These are phyloP conservation scores for Mormyrus lacerda DNA, from an alignment of 2,113 vertebrate species.

Conservation along the genomic window DNA sequence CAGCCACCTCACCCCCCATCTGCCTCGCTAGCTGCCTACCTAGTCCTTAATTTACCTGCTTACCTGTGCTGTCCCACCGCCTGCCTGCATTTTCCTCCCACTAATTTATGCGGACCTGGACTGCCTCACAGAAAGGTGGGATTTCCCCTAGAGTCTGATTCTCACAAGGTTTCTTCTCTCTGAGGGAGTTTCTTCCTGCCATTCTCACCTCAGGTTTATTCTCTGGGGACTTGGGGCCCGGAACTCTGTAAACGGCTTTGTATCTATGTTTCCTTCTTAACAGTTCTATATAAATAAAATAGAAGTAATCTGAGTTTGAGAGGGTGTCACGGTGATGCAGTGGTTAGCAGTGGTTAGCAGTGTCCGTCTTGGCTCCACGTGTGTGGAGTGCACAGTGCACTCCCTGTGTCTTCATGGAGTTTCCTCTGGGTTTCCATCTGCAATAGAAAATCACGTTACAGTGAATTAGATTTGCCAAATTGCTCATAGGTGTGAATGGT, in stretches of 20 bases:
- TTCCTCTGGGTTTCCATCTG: neutral
- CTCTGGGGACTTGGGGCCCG: neutral
- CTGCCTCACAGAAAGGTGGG: neutral
- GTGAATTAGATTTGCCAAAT: neutral
- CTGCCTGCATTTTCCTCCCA: neutral
- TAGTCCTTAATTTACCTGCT: neutral
- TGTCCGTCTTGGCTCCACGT: neutral
- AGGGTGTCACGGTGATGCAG: neutral
- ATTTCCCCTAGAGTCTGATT: neutral
- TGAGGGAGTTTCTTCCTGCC: neutral
- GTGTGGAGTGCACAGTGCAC: neutral
- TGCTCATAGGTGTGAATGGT: neutral
- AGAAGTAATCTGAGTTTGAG: neutral
- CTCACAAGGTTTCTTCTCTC: neutral
- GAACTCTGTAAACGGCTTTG: neutral
- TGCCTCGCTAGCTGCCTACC: neutral
- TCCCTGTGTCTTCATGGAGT: neutral
- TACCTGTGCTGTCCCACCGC: neutral
- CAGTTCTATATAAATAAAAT: neutral
- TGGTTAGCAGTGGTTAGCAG: neutral
- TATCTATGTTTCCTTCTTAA: neutral
- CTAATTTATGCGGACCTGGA: neutral
- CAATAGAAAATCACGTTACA: neutral
- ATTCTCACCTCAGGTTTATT: neutral
- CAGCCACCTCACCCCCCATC: neutral